Conservation (phyloP, 2,797 vertebrate species). For the Avahi laniger region DNA sequence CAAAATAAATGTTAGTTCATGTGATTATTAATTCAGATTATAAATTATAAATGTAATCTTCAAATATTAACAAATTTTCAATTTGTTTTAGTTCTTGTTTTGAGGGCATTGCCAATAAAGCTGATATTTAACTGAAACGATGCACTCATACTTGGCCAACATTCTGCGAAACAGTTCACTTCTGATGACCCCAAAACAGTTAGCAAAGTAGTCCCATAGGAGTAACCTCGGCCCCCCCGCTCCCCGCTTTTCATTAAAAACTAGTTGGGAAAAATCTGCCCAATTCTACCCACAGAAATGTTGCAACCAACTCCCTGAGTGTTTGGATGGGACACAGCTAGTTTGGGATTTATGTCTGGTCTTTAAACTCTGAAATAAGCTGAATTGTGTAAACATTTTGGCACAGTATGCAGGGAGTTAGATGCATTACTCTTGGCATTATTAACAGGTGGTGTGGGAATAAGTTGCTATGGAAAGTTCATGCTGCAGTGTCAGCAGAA, state of each 20-base stretch:
- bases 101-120: not conserved
- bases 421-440: slow-evolving; percentile 72
- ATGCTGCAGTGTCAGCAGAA: slow-evolving; percentile 74
- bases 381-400: slow-evolving; percentile 77
- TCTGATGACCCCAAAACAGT: slow-evolving; percentile 35
- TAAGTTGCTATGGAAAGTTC: slow-evolving; percentile 72
- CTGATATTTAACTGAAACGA: not conserved
- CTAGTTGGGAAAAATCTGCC: slow-evolving; percentile 43
- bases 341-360: slow-evolving; percentile 71
- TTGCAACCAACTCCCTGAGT: slow-evolving; percentile 43
- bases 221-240: not conserved
- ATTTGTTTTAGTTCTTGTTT: slow-evolving; percentile 20
- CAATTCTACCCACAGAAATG: slow-evolving; percentile 59
- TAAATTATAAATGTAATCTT: not conserved
- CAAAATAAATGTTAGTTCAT: not conserved
- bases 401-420: slow-evolving; percentile 73
- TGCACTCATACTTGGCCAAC: not conserved
- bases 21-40: not conserved
- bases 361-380: slow-evolving; percentile 73
- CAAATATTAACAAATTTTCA: slow-evolving; percentile 9
- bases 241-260: slow-evolving; percentile 61
- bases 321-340: slow-evolving; percentile 52
- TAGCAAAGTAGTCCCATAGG: slow-evolving; percentile 31
- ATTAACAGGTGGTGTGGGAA: slow-evolving; percentile 79
- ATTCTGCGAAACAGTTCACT: not conserved